Evolutionary conservation across 2,888 invertebrate genomes (phyloP).

Genomic region (Neocrepidodera transversa): DNA sequence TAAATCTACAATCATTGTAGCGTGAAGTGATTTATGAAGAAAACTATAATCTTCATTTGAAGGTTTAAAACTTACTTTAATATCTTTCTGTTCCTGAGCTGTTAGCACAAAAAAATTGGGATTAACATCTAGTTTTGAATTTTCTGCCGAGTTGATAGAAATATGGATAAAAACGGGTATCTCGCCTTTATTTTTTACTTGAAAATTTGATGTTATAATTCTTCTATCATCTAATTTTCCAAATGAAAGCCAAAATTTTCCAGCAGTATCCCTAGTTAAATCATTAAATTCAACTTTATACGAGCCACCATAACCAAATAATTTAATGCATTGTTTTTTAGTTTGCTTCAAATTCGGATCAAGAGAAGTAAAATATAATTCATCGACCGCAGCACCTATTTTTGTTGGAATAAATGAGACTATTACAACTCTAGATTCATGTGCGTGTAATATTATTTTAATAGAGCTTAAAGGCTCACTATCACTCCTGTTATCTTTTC

Average conservation of each 20-base stretch:
- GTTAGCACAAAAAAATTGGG: conserved; percentile 51
- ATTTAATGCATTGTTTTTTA: conserved; percentile 56
- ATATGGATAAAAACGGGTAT: conserved; percentile 63
- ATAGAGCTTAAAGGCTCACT: too few species aligned
- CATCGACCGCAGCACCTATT: too few species aligned
- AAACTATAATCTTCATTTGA: conserved; percentile 48
- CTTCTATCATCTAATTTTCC: conserved; percentile 63
- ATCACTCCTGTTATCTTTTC: too few species aligned
- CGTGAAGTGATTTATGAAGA: conserved; percentile 44
- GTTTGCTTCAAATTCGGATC: conserved; percentile 47
- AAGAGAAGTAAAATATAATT: too few species aligned
- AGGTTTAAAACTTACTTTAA: conserved; percentile 51
- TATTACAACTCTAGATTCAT: conserved; percentile 65
- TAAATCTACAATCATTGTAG: conserved; percentile 51
- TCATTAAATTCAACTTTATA: conserved; percentile 58
- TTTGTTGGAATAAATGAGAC: too few species aligned
- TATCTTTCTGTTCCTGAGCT: conserved; percentile 49
- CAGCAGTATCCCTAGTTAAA: conserved; percentile 66
- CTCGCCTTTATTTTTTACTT: conserved; percentile 65
- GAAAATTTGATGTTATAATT: conserved; percentile 61
- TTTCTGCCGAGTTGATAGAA: conserved; percentile 48
- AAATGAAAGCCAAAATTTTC: too few species aligned
- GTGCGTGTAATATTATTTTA: conserved; percentile 64
- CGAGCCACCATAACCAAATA: conserved; percentile 69
- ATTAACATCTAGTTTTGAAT: conserved; percentile 48